Evolutionary conservation across 2,797 vertebrate genomes (phyloP), one percentile per base, ranked within the genome.

Genomic region (Thaleichthys pacificus): DNA sequence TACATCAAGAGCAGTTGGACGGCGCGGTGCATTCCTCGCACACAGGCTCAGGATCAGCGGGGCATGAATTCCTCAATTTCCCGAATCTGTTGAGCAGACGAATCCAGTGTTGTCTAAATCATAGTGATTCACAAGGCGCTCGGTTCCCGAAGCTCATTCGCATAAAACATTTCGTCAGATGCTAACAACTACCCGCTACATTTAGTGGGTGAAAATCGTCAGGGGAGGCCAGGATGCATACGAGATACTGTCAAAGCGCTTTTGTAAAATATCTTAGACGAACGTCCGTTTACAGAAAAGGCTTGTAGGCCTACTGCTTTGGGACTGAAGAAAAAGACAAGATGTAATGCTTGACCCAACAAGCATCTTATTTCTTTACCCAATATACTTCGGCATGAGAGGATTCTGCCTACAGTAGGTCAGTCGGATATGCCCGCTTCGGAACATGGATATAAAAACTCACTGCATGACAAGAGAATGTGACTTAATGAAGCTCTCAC

Each of bases 21-120:
- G 62, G 63, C 54, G 58, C 28, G 38, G 21, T 47, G 65, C 61
- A 76, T 74, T 76, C 69, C 61, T 68, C 69, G 71, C 69, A 76
- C 74, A 69, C 58, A 71, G 62, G 67, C 69, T 64, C 56, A 54
- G 60, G 63, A 73, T 70, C 69, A 76, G 68, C 26, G 3, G 64
- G 65, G 71, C 73, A 74, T 73, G 70, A 72, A 54, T 73, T 75
- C 68, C 73, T 78, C 71, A 71, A 78, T 68, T 68, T 73, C 26
- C 5, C 57, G 51, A 68, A 70, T 68, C 19, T 30, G 71, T 67
- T 66, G 65, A 38, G 66, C 65, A 68, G 69, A 32, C 28, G 56
- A 30, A 38, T 38, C 4, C 68, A 42, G 62, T n/a, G 62, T 21
- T 42, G 14, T 32, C 12, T 21, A 64, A 61, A 66, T 66, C 54